Evolutionary conservation across 1,140 invertebrate species (phyloP), one percentile per base, ranked within the genome.

Genomic region (Drosophila varians): DNA sequence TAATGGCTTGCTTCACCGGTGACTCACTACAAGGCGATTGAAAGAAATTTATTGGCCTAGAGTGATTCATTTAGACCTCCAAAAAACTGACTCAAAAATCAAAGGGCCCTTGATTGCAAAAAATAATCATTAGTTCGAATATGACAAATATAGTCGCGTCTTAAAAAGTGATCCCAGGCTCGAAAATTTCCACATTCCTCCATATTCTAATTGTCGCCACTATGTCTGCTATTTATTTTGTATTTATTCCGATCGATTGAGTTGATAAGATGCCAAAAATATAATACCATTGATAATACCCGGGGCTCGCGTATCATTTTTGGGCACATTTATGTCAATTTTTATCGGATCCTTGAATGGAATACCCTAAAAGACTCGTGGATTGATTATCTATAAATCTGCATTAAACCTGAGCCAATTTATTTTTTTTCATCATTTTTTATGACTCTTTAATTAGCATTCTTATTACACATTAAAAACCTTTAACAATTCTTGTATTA

Each of bases 231-330:
- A 28, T 62, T 73, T 73, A 38, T 51, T 31, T 55, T 42, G 46
- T 51, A 74, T 57, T 74, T 65, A 36, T 51, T 53, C 23, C 25
- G 38, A 74, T 74, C 52, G 28, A 38, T 74, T 57, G 23, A 40
- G 38, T 47, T 64, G 71, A 74, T 74, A 74, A 74, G 58, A 57
- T 57, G 51, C 21, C 48, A 34, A 11, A 45, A 43, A 73, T 56
- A 73, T 72, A 62, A 55, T 34, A 34, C 28, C 16, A 26, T 19
- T 26, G 70, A 73, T 73, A 62, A 53, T 62, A 14, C 45, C 25
- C 18, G n/a, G n/a, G n/a, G n/a, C n/a, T n/a, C 48, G 45, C 28
- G 6, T 11, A 38, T 46, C 43, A 69, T 51, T 71, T 47, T n/a
- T n/a, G n/a, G n/a, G n/a, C n/a, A n/a, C n/a, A n/a, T n/a, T n/a